Base-by-base conservation (phyloP, 53 echinoderm and acorn worm species). In the Holothuria scabra region DNA sequence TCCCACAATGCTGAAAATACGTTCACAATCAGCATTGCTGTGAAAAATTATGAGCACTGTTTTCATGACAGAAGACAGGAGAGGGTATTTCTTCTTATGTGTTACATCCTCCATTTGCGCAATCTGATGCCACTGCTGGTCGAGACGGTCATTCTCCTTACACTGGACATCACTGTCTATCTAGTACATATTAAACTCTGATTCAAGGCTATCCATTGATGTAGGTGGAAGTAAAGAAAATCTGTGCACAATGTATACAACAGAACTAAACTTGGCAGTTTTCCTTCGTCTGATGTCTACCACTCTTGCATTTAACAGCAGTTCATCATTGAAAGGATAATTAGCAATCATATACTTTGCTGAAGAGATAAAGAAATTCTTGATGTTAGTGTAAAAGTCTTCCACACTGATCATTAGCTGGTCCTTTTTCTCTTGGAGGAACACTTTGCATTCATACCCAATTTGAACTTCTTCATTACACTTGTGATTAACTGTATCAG, bases 271-370 rank as follows among this genome's bases (percentile, higher is more conserved):
- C 46, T 74, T 84, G 60, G 44, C 74, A 23, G 48, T 8, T 28
- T 16, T 25, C 30, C 84, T 89, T 12, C 84, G 23, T 30, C 21
- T 60, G 74, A 88, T 88, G 76, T 74, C 30, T 23, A 59, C 60
- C 5, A 89, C 84, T 74, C 76, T 60, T 20, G 84, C 89, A 84
- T 89, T 41, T 16, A 74, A 16, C 18, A 88, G 65, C 4, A 88
- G 72, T 2, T 81, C 87, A 87, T 88, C 84, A 59, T 88, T 33
- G n/a, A 65, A 88, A 13, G 88, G 88, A 29, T 88, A 88, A 65
- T 83, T 18, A 12, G 72, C 32, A 24, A 84, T 84, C 88, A 88
- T 88, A 63, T 88, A 88, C 31, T 48, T 57, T 76, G 78, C 24
- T 82, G 82, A 49, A n/a, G 66, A 29, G 25, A 72, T 60, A 29